phyloP scores from a whole-genome alignment of 1,140 invertebrate species.

The Portunus trituberculatus region DNA sequence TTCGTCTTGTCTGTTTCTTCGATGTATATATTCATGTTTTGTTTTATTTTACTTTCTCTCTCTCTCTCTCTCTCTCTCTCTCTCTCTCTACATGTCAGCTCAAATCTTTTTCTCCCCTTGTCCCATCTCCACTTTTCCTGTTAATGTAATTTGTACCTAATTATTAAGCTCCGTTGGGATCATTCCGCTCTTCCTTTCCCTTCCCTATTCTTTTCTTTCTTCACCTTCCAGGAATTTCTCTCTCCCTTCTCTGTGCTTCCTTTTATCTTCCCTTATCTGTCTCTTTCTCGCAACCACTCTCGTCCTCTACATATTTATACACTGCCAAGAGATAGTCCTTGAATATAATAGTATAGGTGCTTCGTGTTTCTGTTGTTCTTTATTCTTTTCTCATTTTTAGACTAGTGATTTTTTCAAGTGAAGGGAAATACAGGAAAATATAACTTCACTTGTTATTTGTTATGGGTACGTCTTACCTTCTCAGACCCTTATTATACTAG shows the following conservation, averaged over 20 bases:
- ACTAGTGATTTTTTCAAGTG: neutral
- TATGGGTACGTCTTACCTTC: no score
- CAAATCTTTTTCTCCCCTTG: neutral
- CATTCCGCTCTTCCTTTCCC: neutral
- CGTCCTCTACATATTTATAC: neutral
- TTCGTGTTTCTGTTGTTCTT: neutral
- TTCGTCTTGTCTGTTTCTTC: no score
- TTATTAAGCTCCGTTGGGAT: neutral
- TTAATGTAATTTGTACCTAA: constrained; percentile 24
- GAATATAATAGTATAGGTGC: neutral
- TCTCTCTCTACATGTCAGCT: neutral
- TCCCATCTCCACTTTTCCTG: neutral
- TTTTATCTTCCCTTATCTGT: neutral
- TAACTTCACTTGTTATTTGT: no score
- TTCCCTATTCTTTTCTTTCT: neutral
- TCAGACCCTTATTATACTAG: no score
- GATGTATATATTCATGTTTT: neutral
- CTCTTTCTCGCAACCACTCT: neutral
- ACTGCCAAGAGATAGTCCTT: neutral
- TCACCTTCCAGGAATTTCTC: neutral
- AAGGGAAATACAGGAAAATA: no score
- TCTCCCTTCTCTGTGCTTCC: neutral
- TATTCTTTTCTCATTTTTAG: neutral
- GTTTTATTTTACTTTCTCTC: neutral
- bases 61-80: constrained; percentile 1